Evolutionary conservation across 1,140 invertebrate genomes (phyloP), one percentile per base, ranked within the genome.

Genomic region (Protaetia brevitarsis): DNA sequence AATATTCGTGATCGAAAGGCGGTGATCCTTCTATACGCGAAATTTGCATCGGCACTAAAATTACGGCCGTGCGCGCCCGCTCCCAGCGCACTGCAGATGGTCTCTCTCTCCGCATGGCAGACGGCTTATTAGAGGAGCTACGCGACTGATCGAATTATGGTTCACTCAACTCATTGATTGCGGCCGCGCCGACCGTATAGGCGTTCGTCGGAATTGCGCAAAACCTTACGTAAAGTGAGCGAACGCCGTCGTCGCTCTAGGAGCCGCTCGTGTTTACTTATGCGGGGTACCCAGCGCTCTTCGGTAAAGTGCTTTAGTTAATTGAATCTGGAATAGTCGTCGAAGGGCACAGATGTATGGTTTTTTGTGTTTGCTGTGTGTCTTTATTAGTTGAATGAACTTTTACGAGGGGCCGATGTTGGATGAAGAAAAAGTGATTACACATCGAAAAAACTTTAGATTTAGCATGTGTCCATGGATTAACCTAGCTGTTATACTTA

Each of bases 81-180:
- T n/a, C n/a, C n/a, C n/a, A n/a, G n/a, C n/a, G n/a, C n/a, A n/a
- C n/a, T 8, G 34, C 16, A 36, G 34, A 36, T 36, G 34, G 11
- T 10, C 16, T 10, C 34, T 36, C 34, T 36, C 34, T 36, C 34
- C 34, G 19, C 16, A 21, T 51, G 19, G 41, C 41, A 51, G 41
- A 51, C 19, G 41, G 41, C 26, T 51, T 51, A 51, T 23, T 51
- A 51, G 16, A 19, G n/a, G n/a, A n/a, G n/a, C n/a, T n/a, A 23
- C 41, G 16, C 41, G 41, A 51, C 41, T 51, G 41, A 51, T 51
- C 41, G 41, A 51, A 51, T 51, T 51, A 51, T 51, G 26, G 41
- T 51, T 51, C 41, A 51, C n/a, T 51, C 41, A 51, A 51, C 41
- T 51, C 41, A 51, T 51, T 51, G 41, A 21, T 23, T 51, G 26